A percentile compares a stretch with the other conserved stretches of the same genome.
Evolutionary conservation across 2,797 vertebrate species (phyloP).

Genomic region (Malacoraja senta): DNA sequence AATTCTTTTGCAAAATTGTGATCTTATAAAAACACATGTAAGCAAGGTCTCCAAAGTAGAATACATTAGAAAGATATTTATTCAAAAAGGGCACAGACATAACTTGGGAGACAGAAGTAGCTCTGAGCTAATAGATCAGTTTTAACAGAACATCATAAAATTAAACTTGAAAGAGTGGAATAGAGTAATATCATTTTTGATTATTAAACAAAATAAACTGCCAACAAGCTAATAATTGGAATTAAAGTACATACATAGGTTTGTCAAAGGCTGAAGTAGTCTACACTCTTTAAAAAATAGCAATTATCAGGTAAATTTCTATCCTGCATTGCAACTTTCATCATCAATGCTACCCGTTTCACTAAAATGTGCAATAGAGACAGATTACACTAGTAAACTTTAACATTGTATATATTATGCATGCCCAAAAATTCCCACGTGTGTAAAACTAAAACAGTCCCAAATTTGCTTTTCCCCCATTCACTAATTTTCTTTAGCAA

Average conservation of each 20-base stretch:
- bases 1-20: neutral
- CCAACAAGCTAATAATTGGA: neutral
- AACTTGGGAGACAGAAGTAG: neutral
- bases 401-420: neutral
- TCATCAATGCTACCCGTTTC: neutral
- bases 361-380: neutral
- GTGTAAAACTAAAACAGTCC: neutral
- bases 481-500: neutral
- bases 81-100: neutral
- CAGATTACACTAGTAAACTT: neutral
- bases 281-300: neutral
- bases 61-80: neutral
- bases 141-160: neutral
- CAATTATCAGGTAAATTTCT: neutral
- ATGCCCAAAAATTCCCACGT: neutral
- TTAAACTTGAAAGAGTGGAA: neutral
- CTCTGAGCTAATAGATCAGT: neutral
- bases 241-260: neutral
- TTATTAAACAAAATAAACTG: slow-evolving; percentile 2
- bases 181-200: neutral
- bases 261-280: slow-evolving; percentile 1
- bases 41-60: neutral
- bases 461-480: neutral
- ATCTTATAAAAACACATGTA: neutral
- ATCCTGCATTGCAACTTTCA: neutral